Conservation (phyloP, 2,888 invertebrate species). For the Eilema caniola region DNA sequence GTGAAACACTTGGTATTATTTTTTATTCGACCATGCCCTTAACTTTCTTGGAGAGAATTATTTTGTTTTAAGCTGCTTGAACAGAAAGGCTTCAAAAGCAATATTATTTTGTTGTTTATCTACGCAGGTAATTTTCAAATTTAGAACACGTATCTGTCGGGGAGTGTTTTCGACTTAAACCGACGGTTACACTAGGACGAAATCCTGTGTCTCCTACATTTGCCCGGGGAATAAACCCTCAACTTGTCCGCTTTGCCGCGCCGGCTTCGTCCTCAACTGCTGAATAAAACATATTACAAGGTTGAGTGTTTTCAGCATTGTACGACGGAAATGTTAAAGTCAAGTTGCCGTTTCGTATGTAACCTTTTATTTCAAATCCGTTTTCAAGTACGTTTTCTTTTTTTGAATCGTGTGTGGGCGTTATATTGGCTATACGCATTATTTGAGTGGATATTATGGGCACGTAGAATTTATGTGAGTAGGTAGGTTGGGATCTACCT, state of each 20-base stretch:
- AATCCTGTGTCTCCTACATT: constrained; percentile 30
- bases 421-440: constrained; percentile 5
- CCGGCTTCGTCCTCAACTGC: constrained; percentile 27
- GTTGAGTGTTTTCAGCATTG: constrained; percentile 42
- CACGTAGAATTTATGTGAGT: background rate
- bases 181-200: constrained; percentile 39
- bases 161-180: constrained; percentile 34
- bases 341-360: constrained; percentile 38
- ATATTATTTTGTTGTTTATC: background rate
- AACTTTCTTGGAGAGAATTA: constrained; percentile 18
- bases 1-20: background rate
- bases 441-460: background rate
- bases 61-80: too few relatives aligned
- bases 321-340: constrained; percentile 40
- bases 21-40: background rate
- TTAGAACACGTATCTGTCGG: constrained; percentile 38
- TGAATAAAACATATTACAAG: constrained; percentile 54
- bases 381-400: constrained; percentile 24
- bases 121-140: constrained; percentile 33
- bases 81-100: too few relatives aligned
- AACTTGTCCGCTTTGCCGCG: constrained; percentile 46
- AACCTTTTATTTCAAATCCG: constrained; percentile 36
- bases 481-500: background rate
- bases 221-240: constrained; percentile 39
- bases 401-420: background rate